These are phyloP conservation scores for Nomada fabriciana DNA, from an alignment of 2,888 invertebrate genomes.

Conservation along the genomic window DNA sequence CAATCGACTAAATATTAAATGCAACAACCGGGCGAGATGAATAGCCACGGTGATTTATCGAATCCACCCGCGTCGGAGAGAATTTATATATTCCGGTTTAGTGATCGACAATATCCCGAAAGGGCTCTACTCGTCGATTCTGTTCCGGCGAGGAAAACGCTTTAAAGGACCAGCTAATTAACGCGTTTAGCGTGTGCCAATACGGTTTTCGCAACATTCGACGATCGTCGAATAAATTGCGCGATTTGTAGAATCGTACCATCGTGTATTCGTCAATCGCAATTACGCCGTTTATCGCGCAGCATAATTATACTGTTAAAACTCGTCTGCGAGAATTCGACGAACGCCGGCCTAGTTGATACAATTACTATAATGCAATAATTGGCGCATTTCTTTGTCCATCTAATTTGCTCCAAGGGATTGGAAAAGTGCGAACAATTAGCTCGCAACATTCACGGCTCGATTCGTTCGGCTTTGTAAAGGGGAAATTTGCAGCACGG, in stretches of 20 bases:
- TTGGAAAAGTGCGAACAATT: background rate
- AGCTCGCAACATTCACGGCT: background rate
- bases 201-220: conserved; percentile 17
- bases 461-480: background rate
- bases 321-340: background rate
- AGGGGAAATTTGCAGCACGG: conserved; percentile 29
- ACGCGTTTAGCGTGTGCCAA: conserved; percentile 30
- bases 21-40: conserved; percentile 43
- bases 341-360: background rate
- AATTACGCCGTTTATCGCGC: background rate
- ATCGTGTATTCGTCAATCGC: conserved; percentile 16
- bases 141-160: conserved; percentile 44
- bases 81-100: conserved; percentile 31
- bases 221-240: conserved; percentile 17
- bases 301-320: background rate
- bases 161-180: conserved; percentile 67
- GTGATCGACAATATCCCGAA: conserved; percentile 43
- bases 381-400: too few species aligned
- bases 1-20: conserved; percentile 68
- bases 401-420: too few species aligned
- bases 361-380: too few species aligned
- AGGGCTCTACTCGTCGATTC: conserved; percentile 46
- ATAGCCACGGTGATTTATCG: conserved; percentile 60
- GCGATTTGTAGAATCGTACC: conserved; percentile 30
- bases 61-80: conserved; percentile 21